Evolutionary conservation across 2,797 vertebrate species (phyloP).

Genomic region (Chaetophractus vellerosus): DNA sequence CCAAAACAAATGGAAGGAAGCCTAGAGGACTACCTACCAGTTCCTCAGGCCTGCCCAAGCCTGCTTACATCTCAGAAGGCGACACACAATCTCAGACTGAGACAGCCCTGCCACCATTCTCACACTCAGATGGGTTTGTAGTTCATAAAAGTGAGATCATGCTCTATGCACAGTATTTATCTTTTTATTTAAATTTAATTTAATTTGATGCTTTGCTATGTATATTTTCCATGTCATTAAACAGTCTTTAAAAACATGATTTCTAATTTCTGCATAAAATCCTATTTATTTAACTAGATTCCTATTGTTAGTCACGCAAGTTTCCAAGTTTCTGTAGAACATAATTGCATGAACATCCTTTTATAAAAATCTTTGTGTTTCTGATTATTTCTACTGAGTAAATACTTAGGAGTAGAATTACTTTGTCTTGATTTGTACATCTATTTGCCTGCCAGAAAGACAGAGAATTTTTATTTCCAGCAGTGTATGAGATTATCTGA

Average conservation of each 20-base stretch:
- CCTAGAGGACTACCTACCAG: not conserved
- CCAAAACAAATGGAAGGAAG: conserved; percentile 19
- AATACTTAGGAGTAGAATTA: not conserved
- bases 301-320: conserved; percentile 16
- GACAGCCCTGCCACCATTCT: not conserved
- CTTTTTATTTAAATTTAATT: not conserved
- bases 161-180: not conserved
- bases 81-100: not conserved
- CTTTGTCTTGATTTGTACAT: conserved; percentile 26
- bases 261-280: conserved; percentile 32
- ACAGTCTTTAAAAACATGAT: not conserved
- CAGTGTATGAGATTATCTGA: not conserved
- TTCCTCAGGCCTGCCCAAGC: conserved; percentile 17
- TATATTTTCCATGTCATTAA: not conserved
- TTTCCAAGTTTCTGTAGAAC: conserved; percentile 58
- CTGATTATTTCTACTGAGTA: conserved; percentile 29
- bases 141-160: not conserved
- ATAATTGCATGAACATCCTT: conserved; percentile 48
- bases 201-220: not conserved
- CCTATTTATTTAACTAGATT: conserved; percentile 66
- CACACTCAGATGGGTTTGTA: not conserved
- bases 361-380: conserved; percentile 34
- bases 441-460: conserved; percentile 36
- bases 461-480: conserved; percentile 47
- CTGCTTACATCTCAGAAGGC: conserved; percentile 17